A percentile compares a stretch with the other conserved stretches of the same genome.
phyloP scores from a whole-genome alignment of 2,797 vertebrate genomes.

The Enteromius unitaeniatus region DNA sequence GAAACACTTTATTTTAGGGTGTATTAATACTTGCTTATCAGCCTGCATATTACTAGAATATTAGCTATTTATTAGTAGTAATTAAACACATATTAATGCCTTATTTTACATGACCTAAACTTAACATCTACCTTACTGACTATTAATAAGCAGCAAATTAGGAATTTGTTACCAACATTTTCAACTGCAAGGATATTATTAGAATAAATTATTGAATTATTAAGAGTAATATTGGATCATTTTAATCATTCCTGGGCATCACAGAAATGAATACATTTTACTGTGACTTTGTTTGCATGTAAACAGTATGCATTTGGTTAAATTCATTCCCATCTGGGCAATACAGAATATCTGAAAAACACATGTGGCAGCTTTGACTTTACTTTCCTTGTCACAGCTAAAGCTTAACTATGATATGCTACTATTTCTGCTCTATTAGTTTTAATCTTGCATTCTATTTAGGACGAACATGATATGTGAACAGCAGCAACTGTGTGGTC shows the following conservation, averaged over 20 bases:
- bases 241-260: neutral
- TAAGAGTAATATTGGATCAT: neutral
- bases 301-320: neutral
- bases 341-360: neutral
- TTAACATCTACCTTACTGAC: too few species aligned
- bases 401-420: neutral
- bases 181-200: neutral
- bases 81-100: too few species aligned
- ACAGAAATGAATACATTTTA: too few species aligned
- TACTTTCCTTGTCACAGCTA: neutral
- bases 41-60: too few species aligned
- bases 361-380: neutral
- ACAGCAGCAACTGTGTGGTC: neutral
- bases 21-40: too few species aligned
- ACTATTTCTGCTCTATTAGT: neutral
- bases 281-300: neutral
- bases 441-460: neutral
- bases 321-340: neutral
- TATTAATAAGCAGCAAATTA: too few species aligned
- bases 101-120: too few species aligned
- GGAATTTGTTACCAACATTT: too few species aligned
- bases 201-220: too few species aligned
- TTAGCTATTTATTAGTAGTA: too few species aligned
- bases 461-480: neutral
- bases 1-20: too few species aligned